Conservation (phyloP, 2,113 vertebrate species). For the Melanotaenia duboulayi region DNA sequence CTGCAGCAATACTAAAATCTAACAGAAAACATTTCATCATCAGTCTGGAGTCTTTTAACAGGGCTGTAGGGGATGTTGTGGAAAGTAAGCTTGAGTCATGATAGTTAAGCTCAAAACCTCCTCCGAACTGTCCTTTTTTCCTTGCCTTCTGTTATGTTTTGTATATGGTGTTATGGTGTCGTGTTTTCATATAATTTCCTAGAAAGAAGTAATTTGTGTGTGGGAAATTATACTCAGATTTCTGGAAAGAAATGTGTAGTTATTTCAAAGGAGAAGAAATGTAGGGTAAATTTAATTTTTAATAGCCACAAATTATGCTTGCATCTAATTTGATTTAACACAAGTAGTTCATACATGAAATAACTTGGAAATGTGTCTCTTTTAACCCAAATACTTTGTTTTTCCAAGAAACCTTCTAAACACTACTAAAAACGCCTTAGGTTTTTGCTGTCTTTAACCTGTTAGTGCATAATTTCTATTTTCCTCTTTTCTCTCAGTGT, state of each 20-base stretch:
- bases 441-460: slow-evolving; percentile 1
- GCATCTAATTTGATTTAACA: background rate
- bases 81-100: background rate
- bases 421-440: background rate
- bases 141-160: background rate
- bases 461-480: slow-evolving; percentile 24
- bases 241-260: background rate
- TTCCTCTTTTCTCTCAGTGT: slow-evolving; percentile 11
- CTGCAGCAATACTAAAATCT: background rate
- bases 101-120: background rate
- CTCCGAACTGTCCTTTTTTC: background rate
- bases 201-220: background rate
- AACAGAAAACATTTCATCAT: background rate
- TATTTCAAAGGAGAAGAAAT: background rate
- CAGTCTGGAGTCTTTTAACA: background rate
- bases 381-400: background rate
- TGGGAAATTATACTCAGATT: background rate
- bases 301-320: background rate
- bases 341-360: background rate
- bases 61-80: background rate
- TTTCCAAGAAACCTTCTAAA: background rate
- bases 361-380: background rate
- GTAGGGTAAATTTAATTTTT: background rate
- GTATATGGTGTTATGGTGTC: no score
- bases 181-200: no score